Evolutionary conservation across 2,888 invertebrate species (phyloP).

Genomic region (Nasonia oneida): DNA sequence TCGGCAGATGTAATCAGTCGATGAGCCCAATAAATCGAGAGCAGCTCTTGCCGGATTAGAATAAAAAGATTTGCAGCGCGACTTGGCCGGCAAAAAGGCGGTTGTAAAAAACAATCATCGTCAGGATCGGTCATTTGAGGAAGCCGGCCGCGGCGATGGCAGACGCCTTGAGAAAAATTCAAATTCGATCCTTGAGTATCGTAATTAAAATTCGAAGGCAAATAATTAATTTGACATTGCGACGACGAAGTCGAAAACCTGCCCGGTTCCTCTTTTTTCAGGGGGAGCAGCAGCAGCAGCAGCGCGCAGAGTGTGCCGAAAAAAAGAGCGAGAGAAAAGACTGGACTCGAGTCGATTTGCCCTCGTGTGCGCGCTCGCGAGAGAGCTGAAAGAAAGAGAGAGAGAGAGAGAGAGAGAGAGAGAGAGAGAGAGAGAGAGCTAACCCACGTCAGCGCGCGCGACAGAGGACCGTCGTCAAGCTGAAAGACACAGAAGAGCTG

Average conservation of each 20-base stretch:
- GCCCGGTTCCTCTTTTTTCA: neutral
- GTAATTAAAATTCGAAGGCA: conserved; percentile 35
- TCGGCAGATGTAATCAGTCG: neutral
- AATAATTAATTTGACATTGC: conserved; percentile 43
- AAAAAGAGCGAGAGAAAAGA: conserved; percentile 17
- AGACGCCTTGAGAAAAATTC: neutral
- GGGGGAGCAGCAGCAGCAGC: neutral
- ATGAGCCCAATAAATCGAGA: neutral
- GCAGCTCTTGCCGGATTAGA: neutral
- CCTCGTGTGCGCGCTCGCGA: neutral
- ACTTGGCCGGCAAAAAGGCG: neutral
- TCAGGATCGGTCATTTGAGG: conserved; percentile 1
- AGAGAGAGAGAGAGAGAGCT: conserved; percentile 1
- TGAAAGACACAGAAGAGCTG: conserved; percentile 41
- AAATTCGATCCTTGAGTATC: conserved; percentile 2
- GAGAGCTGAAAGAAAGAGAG: neutral
- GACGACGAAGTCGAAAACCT: conserved; percentile 17
- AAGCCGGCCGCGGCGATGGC: neutral
- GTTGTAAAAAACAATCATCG: neutral
- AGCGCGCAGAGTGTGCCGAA: neutral
- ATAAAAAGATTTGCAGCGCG: neutral
- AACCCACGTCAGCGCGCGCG: conserved; percentile 56
- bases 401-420: conserved; percentile 2
- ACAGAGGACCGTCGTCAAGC: conserved; percentile 58
- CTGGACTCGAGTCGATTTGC: neutral